Evolutionary conservation across 64 coral and sea anemone species (phyloP).

Genomic region (Pocillopora damicornis): DNA sequence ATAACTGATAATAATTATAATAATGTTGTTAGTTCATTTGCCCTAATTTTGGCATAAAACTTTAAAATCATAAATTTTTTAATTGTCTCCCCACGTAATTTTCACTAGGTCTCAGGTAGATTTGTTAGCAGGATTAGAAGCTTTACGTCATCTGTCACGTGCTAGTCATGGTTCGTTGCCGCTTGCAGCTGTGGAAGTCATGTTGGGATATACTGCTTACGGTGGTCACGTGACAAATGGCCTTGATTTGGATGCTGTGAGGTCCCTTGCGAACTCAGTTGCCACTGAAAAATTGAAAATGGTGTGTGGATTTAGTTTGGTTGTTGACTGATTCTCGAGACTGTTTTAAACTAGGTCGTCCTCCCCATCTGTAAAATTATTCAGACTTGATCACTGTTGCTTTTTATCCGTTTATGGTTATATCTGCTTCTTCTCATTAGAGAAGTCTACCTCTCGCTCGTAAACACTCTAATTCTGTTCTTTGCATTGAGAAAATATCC

Average conservation of each 20-base stretch:
- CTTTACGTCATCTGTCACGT: slow-evolving; percentile 55
- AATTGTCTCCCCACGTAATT: no score
- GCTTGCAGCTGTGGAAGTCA: slow-evolving; percentile 18
- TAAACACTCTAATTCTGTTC: no score
- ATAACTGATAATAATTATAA: no score
- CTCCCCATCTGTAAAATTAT: no score
- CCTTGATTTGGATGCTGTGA: slow-evolving; percentile 57
- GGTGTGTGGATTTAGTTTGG: background rate
- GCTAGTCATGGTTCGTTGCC: background rate
- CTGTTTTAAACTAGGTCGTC: no score
- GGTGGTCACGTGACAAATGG: slow-evolving; percentile 70
- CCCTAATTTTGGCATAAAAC: no score
- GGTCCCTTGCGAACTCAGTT: slow-evolving; percentile 37
- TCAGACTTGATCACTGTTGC: no score
- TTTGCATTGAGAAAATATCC: no score
- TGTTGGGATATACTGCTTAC: slow-evolving; percentile 50
- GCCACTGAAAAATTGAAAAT: background rate
- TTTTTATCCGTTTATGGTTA: background rate
- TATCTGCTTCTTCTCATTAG: background rate
- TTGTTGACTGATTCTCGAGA: background rate
- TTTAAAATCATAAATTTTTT: no score
- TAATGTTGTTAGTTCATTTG: no score
- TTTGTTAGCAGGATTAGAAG: slow-evolving; percentile 48
- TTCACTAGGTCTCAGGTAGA: slow-evolving; percentile 49
- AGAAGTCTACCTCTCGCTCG: no score